These are phyloP conservation scores for Zoanthus solanderi DNA, from an alignment of 92 coral and sea anemone species.

Conservation along the genomic window DNA sequence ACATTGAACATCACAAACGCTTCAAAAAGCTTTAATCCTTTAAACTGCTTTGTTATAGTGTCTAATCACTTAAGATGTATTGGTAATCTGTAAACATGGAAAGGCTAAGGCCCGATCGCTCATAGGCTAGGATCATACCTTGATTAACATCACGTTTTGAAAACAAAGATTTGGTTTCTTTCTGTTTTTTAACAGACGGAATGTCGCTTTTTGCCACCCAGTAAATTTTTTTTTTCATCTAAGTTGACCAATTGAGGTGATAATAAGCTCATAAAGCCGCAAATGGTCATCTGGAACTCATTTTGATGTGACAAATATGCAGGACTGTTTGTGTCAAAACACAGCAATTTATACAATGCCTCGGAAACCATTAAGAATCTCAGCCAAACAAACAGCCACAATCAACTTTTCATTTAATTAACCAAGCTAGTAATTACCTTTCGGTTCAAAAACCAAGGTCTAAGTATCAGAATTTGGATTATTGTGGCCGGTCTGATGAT, in stretches of 20 bases:
- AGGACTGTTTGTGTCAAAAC: conserved; percentile 25
- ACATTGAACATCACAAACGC: conserved; percentile 33
- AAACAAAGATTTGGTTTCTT: conserved; percentile 7
- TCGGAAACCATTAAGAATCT: background rate
- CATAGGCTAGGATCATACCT: conserved; percentile 25
- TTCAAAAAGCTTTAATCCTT: conserved; percentile 36
- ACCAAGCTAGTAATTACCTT: background rate
- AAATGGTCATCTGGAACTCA: conserved; percentile 42
- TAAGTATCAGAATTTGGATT: background rate
- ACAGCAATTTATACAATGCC: conserved; percentile 1
- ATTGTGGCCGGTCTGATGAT: background rate
- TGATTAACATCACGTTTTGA: conserved; percentile 18
- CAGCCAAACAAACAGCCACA: conserved; percentile 1
- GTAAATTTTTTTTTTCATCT: conserved; percentile 3
- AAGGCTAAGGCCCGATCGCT: background rate
- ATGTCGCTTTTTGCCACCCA: conserved; percentile 39
- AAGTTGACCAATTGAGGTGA: conserved; percentile 45
- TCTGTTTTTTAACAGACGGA: conserved; percentile 26
- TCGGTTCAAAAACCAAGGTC: no score
- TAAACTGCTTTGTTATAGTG: conserved; percentile 43
- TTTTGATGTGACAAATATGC: conserved; percentile 26
- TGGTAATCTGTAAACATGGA: conserved; percentile 38
- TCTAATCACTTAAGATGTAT: conserved; percentile 42
- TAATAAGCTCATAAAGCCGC: conserved; percentile 48
- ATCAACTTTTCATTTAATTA: background rate